Evolutionary conservation across 1,140 invertebrate genomes (phyloP), one percentile per base, ranked within the genome.

Genomic region (Drosophila ananassae): DNA sequence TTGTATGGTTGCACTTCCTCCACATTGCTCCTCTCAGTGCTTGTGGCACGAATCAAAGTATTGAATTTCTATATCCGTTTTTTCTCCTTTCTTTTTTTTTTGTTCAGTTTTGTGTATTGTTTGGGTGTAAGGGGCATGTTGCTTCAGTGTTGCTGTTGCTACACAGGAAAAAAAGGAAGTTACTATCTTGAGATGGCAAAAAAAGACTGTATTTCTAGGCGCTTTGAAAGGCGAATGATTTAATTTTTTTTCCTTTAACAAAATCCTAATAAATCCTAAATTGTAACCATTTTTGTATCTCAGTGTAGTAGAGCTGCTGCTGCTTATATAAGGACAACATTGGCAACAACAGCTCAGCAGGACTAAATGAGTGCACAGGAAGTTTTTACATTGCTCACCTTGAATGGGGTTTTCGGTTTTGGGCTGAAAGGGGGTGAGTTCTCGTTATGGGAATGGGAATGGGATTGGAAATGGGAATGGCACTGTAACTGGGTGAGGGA

Each of bases 41-140:
- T 62, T 76, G 77, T 84, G 89, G 89, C 89, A 90, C 89, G 89
- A 90, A 90, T 90, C 89, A 90, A 90, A 90, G 89, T 90, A 90
- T 90, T 90, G 80, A 90, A 89, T 90, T 90, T 90, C 89, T 85
- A 89, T 90, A 90, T 90, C 80, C 89, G 84, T 89, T 90, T 90
- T 77, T 80, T 81, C 25, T 61, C 32, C 54, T 17, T 61, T 77
- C 30, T 62, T 73, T 44, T 13, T 13, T 12, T 21, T 21, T 47
- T 22, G 21, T 47, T 47, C 6, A 8, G 17, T 34, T 77, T 59
- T 56, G 52, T 67, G 37, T 79, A 68, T 75, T 81, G 67, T 77
- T 72, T 53, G 67, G 72, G 63, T 67, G 64, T 55, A 60, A 59
- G 73, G 73, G 55, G 73, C 75, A 63, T 57, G 59, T 52, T 66